Evolutionary conservation across 2,797 vertebrate species (phyloP), one percentile per base, ranked within the genome.

Genomic region (Melanotaenia pygmaea): DNA sequence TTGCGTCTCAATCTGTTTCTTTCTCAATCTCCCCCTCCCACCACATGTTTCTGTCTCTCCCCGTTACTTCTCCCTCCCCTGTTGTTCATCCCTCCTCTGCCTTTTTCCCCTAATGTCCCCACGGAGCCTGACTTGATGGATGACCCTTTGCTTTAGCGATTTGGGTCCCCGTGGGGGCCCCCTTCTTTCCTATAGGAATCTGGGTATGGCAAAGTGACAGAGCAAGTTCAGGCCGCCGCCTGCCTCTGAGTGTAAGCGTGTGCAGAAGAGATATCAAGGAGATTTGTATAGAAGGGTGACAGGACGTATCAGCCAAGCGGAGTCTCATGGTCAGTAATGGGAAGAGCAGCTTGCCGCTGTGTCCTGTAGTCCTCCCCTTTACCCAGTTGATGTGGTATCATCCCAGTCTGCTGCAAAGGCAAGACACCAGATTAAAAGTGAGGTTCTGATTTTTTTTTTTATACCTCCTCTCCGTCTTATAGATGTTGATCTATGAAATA

Each of bases 101-200:
- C 89, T 88, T 87, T 88, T 87, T 88, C 64, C 80, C 79, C 84
- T 88, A 83, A 88, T 91, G 90, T 91, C 91, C 90, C 89, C 84
- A 89, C 85, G 75, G 89, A 91, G 86, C 76, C 81, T 72, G 74
- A 82, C 86, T 87, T 93, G 90, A 93, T 92, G 86, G 89, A 92
- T 91, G 89, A 92, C 90, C 91, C 88, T 89, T 88, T 89, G 89
- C 91, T 90, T 86, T 90, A 83, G 88, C 83, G 86, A 90, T 91
- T 88, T 92, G 85, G 88, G 91, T 90, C 87, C 89, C 86, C 72
- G 32, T 87, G 85, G 89, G 90, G 82, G 84, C 88, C 88, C 68
- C 68, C 86, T 64, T 77, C 87, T 83, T 80, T 82, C 85, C 85
- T 79, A 77, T 81, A 77, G 88, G 88, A 86, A 88, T 90, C 88